These are phyloP conservation scores for Lottia gigantea DNA, from an alignment of 2,888 invertebrate genomes.

Conservation along the genomic window DNA sequence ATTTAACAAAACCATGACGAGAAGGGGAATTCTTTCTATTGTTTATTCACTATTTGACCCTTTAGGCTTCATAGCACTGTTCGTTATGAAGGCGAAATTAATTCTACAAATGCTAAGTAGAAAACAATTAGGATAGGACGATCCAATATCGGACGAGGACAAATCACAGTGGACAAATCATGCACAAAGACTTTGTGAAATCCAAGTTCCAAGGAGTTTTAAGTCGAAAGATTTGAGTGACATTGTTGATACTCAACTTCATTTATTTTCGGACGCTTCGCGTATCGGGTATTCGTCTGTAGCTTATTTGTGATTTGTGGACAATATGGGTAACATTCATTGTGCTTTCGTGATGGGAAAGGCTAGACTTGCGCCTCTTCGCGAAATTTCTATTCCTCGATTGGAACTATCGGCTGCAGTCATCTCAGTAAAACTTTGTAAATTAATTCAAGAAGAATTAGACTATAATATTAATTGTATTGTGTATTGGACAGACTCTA, in stretches of 20 bases:
- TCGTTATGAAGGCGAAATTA: not conserved
- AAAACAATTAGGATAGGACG: not conserved
- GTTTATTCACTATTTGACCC: slow-evolving; percentile 1
- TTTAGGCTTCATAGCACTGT: not conserved
- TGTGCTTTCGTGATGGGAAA: not conserved
- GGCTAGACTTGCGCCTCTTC: not conserved
- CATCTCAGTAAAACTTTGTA: not conserved
- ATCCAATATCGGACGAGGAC: slow-evolving; percentile 1
- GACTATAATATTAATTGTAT: not conserved
- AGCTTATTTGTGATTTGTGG: not conserved
- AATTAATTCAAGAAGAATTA: not conserved
- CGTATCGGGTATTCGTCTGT: not conserved
- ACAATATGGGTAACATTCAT: not conserved
- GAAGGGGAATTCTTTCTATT: not conserved
- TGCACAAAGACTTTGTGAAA: not conserved
- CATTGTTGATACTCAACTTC: not conserved
- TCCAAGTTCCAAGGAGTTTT: not conserved
- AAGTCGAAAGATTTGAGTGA: not conserved
- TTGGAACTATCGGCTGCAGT: not conserved
- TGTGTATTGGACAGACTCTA: slow-evolving; percentile 6
- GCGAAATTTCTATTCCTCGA: not conserved
- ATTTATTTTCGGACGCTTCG: not conserved
- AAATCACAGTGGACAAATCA: not conserved
- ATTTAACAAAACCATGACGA: not conserved
- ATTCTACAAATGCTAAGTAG: not conserved